Conservation (phyloP, 2,113 vertebrate genomes). For the Chloebia gouldiae region DNA sequence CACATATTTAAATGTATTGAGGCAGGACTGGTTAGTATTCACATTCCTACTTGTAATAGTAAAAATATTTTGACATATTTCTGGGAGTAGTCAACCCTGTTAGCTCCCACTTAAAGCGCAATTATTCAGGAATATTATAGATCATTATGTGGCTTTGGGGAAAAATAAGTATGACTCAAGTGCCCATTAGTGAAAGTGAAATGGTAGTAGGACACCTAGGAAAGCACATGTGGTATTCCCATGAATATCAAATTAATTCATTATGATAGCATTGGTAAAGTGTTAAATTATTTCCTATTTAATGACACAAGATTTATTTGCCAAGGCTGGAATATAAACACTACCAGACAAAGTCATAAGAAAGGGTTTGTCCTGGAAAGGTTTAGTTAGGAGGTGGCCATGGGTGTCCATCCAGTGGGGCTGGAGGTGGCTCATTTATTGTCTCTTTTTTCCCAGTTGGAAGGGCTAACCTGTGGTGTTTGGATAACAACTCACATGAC, state of each 20-base stretch:
- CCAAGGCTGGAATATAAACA: conserved; percentile 29
- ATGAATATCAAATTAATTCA: conserved; percentile 66
- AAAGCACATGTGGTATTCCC: conserved; percentile 37
- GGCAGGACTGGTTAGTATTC: background rate
- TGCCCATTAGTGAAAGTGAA: conserved; percentile 69
- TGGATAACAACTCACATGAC: background rate
- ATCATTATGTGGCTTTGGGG: conserved; percentile 70
- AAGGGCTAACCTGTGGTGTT: background rate
- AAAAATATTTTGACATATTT: conserved; percentile 68
- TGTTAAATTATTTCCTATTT: conserved; percentile 35
- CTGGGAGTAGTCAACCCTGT: conserved; percentile 57
- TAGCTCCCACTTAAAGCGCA: conserved; percentile 65
- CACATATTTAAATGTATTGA: background rate
- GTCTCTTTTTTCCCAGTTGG: background rate
- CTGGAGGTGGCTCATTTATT: background rate
- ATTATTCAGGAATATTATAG: conserved; percentile 71
- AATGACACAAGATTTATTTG: conserved; percentile 31
- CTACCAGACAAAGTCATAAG: background rate
- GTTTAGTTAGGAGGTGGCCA: background rate
- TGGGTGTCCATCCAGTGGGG: background rate
- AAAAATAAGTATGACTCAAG: conserved; percentile 66
- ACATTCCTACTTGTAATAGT: conserved; percentile 46
- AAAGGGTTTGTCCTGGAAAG: background rate
- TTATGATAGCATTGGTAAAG: conserved; percentile 28
- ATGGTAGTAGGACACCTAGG: conserved; percentile 57